phyloP scores from a whole-genome alignment of 2,113 vertebrate genomes.

The Pristiophorus japonicus region DNA sequence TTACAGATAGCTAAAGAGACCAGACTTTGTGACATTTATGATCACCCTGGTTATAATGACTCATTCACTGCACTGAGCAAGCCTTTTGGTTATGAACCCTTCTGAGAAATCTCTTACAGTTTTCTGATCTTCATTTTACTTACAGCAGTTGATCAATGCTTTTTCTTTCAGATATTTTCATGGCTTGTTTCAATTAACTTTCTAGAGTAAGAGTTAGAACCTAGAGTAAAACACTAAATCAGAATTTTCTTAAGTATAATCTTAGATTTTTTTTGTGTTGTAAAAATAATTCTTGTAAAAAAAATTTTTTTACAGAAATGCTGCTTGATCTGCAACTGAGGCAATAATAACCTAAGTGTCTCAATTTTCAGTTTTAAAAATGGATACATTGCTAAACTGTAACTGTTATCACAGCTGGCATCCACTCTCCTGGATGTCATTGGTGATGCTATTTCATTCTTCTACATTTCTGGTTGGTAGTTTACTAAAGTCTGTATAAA shows the following conservation, averaged over 20 bases:
- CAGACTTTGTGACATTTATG: not conserved
- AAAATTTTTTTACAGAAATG: not conserved
- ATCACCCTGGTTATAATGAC: not conserved
- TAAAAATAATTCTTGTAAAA: not conserved
- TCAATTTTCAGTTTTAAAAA: conserved; percentile 25
- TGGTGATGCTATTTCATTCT: not conserved
- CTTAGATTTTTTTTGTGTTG: not conserved
- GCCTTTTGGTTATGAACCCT: not conserved
- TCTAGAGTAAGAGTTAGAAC: no score
- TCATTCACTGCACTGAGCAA: not conserved
- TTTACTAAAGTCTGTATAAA: not conserved
- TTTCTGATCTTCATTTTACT: not conserved
- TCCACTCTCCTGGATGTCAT: not conserved
- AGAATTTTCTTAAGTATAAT: not conserved
- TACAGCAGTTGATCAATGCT: not conserved
- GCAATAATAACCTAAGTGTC: not conserved
- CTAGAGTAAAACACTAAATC: not conserved
- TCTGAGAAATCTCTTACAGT: not conserved
- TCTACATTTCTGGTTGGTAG: not conserved
- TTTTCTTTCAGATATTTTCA: not conserved
- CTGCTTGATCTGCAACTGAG: not conserved
- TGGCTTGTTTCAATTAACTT: not conserved
- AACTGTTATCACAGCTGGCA: conserved; percentile 28
- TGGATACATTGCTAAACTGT: not conserved
- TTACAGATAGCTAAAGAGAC: not conserved